Base-by-base conservation (phyloP, 2,888 invertebrate species). In the Smittia aterrima region DNA sequence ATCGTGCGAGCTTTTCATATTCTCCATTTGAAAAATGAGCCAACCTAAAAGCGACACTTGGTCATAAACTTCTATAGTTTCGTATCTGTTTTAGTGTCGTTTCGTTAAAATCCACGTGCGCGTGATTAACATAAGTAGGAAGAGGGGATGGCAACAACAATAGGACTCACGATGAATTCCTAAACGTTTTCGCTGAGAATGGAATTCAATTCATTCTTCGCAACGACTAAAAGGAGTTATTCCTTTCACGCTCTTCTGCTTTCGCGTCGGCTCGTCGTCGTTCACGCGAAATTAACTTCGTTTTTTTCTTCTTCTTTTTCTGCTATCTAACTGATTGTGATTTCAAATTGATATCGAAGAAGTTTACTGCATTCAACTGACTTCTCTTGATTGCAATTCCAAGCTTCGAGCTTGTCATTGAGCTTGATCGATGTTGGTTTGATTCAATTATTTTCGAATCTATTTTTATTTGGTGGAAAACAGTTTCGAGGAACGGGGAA, bases 61-160 rank as follows among this genome's bases (percentile, higher is more conserved):
- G 6, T 9, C 38, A 38, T 38, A 38, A 38, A 38, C 9, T 38
- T 9, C 38, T 38, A 38, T 38, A 38, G 38, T 38, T 38, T 38
- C 38, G 9, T 9, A 38, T 38, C 38, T 38, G 38, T 38, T 38
- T 38, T 9, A 7, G 4, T 9, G 6, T 38, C 38, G 47, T 22
- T 54, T 54, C 20, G 27, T 54, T 54, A 53, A 54, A 70, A 47
- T 53, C 27, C 54, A 70, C 70, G 68, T 70, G 53, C 70, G 54
- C 54, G 70, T 70, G 70, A 70, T 70, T 70, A 70, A 70, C 53
- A 70, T 70, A 70, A 70, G 70, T 70, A 70, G 70, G 70, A 53
- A 47, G 47, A 4, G 9, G 38, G 38, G 6, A 38, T 7, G 38
- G 38, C 9, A 38, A 38, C 38, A 38, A 9, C 68, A 68, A 24